Base-by-base conservation (phyloP, 2,888 invertebrate species). In the Anaspis maculata region DNA sequence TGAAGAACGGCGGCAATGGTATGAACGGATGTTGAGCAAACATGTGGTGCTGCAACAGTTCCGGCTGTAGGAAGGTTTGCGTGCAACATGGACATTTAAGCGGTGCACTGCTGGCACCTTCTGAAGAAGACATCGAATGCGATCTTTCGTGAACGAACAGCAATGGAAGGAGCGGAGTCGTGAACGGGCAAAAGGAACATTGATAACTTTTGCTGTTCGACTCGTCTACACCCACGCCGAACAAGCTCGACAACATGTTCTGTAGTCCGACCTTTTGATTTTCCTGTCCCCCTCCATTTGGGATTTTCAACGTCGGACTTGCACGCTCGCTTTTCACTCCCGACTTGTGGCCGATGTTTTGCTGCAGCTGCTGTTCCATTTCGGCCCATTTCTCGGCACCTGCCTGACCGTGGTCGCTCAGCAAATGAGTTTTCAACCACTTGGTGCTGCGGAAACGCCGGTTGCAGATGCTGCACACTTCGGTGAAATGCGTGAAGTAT, bases 141-240 rank as follows among this genome's bases (percentile, higher is more conserved):
- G 88, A 85, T 50, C 88, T 79, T 63, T 94, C 92, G 67, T 94
- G 94, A 30, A 91, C 85, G 64, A 89, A 90, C 48, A 94, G 72
- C 56, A 92, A 87, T 32, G 91, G 90, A 52, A 91, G 74, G 59
- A 90, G 83, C 44, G 87, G 82, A 21, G 92, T 91, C 25, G 86
- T 81, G 62, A 91, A 94, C 33, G 85, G 81, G 62, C 94, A 94
- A 60, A 84, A 80, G 25, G 88, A 84, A 67, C 94, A 94, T 45
- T 86, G 83, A 67, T 91, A 92, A 41, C 80, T 81, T 64, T 89
- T 85, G 45, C 77, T 58, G 61, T 61, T 62, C 15, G 66, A 56
- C 19, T 73, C 72, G n/a, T 72, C 71, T 3, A 67, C 59, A n/a
- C n/a, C n/a, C n/a, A n/a, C n/a, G 7, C 66, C 66, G 41, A 74